A percentile compares a stretch with the other conserved stretches of the same genome.
Conservation (phyloP, 1,140 invertebrate genomes). For the Metaphire vulgaris region DNA sequence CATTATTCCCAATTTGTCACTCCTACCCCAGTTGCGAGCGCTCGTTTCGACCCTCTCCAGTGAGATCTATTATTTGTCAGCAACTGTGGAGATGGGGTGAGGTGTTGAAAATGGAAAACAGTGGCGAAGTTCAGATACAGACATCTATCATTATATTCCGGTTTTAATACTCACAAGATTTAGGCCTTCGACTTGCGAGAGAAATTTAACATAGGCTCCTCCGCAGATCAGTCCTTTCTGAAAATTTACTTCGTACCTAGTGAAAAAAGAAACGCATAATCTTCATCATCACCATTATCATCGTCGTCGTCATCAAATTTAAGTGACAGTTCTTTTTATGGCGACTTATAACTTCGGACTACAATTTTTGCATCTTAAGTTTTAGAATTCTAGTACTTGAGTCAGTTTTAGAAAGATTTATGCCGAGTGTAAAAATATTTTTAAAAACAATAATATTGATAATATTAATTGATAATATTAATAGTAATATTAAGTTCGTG, state of each 20-base stretch:
- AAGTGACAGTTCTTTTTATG: not conserved
- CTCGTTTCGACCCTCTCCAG: no score
- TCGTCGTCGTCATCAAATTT: not conserved
- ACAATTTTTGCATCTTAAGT: not conserved
- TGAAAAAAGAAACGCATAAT: constrained; percentile 30
- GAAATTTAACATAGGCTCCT: constrained; percentile 93
- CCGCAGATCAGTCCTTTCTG: constrained; percentile 98
- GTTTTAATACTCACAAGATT: constrained; percentile 60
- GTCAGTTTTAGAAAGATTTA: not conserved
- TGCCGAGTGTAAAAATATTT: not conserved
- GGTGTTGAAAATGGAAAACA: no score
- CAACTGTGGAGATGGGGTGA: no score
- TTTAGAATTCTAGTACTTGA: not conserved
- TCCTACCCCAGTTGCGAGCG: no score
- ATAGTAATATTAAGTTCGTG: no score
- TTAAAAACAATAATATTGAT: not conserved
- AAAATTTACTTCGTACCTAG: constrained; percentile 58
- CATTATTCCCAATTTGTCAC: no score
- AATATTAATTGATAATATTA: not conserved
- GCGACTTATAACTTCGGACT: not conserved
- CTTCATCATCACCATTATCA: no score
- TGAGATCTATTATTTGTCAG: no score
- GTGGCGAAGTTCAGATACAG: no score
- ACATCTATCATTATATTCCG: no score
- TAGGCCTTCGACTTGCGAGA: constrained; percentile 60